phyloP scores from a whole-genome alignment of 2,113 vertebrate genomes.

The Microcebus murinus region DNA sequence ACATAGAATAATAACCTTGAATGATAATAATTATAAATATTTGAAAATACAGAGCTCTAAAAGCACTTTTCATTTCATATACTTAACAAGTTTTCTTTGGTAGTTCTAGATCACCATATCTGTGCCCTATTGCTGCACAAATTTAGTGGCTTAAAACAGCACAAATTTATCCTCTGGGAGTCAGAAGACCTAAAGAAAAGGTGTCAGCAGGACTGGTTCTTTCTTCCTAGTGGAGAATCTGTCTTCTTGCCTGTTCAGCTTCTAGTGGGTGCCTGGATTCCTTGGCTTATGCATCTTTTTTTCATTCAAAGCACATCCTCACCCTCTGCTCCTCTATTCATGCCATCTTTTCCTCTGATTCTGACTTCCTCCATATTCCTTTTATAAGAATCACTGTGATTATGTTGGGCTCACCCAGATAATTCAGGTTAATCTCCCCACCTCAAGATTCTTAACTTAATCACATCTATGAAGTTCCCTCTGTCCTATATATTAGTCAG shows the following conservation, averaged over 20 bases:
- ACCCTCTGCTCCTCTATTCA: not conserved
- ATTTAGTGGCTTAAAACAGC: not conserved
- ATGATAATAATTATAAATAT: not conserved
- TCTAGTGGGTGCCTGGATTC: no score
- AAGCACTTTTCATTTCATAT: not conserved
- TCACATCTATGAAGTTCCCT: not conserved
- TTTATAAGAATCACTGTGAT: not conserved
- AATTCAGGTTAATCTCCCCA: not conserved
- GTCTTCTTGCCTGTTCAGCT: not conserved
- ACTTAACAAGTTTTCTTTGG: not conserved
- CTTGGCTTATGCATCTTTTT: not conserved
- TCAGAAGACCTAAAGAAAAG: not conserved
- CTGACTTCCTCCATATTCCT: not conserved
- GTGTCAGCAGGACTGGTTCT: not conserved
- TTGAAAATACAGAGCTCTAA: not conserved
- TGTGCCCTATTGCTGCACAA: not conserved
- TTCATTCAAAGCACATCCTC: not conserved
- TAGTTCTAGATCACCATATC: not conserved
- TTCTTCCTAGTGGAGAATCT: not conserved
- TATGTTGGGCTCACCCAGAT: no score
- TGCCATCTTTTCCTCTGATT: not conserved
- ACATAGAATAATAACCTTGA: not conserved
- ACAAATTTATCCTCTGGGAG: not conserved
- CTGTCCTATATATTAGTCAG: not conserved
- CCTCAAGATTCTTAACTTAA: not conserved